phyloP scores from a whole-genome alignment of 2,113 vertebrate genomes.

The Triplophysa siluroides region DNA sequence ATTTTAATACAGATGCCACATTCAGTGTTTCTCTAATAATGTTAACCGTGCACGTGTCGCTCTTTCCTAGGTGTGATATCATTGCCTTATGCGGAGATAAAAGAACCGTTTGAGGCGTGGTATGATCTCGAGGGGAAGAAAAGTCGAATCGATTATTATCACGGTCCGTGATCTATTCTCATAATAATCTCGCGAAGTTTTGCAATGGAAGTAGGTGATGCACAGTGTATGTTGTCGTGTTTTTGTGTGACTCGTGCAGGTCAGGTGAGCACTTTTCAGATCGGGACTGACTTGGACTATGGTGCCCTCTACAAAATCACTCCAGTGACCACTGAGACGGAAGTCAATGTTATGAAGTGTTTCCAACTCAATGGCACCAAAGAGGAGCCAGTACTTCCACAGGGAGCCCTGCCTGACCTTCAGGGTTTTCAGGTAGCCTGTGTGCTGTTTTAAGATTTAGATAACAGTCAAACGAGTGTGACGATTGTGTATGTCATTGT shows the following conservation, averaged over 20 bases:
- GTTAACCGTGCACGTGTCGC: neutral
- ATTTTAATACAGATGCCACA: neutral
- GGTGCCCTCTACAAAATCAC: constrained; percentile 77
- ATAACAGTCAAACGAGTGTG: neutral
- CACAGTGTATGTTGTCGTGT: neutral
- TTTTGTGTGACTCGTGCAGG: constrained; percentile 57
- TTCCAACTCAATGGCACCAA: constrained; percentile 80
- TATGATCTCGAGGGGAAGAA: constrained; percentile 71
- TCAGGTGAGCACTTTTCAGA: constrained; percentile 78
- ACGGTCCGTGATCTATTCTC: constrained; percentile 61
- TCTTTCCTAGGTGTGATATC: constrained; percentile 72
- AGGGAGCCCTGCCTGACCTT: constrained; percentile 68
- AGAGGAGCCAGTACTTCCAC: constrained; percentile 65
- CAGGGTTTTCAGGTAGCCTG: constrained; percentile 73
- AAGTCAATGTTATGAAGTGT: constrained; percentile 76
- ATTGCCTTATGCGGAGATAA: constrained; percentile 80
- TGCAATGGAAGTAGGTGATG: neutral
- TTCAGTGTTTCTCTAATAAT: neutral
- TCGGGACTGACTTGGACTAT: constrained; percentile 64
- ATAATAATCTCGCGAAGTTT: neutral
- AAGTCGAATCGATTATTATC: constrained; percentile 77
- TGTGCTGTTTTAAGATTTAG: neutral
- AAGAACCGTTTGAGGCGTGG: constrained; percentile 85
- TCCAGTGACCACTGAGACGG: constrained; percentile 75
- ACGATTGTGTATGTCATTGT: neutral